Percentiles rank a stretch among this genome's conserved stretches.
Conservation (phyloP, 2,888 invertebrate genomes). For the Campoplex capitator region DNA sequence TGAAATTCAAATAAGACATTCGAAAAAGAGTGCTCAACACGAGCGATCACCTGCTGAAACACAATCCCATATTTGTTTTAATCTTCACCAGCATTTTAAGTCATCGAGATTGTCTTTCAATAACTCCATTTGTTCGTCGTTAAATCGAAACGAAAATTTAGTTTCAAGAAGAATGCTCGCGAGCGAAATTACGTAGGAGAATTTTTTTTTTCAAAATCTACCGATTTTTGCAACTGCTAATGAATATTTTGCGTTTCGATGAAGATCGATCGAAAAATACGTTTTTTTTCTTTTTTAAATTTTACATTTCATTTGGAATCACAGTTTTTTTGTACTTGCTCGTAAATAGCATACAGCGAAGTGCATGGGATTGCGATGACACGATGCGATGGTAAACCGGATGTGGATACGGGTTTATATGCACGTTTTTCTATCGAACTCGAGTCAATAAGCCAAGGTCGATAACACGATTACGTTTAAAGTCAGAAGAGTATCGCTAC, state of each 20-base stretch:
- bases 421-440: neutral
- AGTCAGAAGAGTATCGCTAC: neutral
- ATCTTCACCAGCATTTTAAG: neutral
- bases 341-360: slow-evolving; percentile 38
- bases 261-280: neutral
- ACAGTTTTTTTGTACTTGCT: neutral
- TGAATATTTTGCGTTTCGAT: neutral
- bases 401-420: neutral
- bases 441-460: slow-evolving; percentile 45
- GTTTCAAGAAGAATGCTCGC: neutral
- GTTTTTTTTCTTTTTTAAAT: neutral
- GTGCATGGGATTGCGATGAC: slow-evolving; percentile 15
- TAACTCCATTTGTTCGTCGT: neutral
- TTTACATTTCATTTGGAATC: neutral
- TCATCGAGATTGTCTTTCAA: neutral
- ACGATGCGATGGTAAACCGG: slow-evolving; percentile 30
- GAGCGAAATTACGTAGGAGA: neutral
- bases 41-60: neutral
- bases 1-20: slow-evolving; percentile 17
- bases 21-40: neutral
- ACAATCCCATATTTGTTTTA: neutral
- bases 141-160: neutral
- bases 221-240: neutral
- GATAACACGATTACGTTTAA: neutral
- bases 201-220: neutral